phyloP scores from a whole-genome alignment of 2,113 vertebrate genomes.

The Tachysurus vachellii region DNA sequence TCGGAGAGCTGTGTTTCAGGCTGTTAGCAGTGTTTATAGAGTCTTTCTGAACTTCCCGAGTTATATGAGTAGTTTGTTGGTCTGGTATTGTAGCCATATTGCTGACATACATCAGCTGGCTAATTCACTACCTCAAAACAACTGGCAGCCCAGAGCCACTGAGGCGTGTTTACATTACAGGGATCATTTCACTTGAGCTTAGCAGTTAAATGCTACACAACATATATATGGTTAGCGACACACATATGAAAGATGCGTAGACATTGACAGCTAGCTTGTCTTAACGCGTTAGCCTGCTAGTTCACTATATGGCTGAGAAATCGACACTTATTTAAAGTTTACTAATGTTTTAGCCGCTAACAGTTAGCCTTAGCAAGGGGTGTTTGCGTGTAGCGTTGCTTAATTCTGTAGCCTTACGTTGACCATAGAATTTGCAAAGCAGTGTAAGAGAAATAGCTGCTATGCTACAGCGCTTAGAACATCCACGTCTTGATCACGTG shows the following conservation, averaged over 20 bases:
- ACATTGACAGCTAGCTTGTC: constrained; percentile 1
- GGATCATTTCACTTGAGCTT: neutral
- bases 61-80: neutral
- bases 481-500: constrained; percentile 65
- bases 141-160: neutral
- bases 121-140: neutral
- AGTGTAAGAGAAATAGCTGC: neutral
- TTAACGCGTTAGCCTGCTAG: neutral
- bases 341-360: neutral
- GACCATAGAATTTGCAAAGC: neutral
- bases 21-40: neutral
- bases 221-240: too few species aligned
- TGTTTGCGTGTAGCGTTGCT: neutral
- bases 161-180: neutral
- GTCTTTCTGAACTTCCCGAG: neutral
- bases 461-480: constrained; percentile 12
- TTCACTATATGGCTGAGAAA: neutral
- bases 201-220: neutral
- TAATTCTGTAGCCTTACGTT: neutral
- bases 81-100: neutral
- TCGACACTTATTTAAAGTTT: neutral
- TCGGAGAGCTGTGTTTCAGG: neutral
- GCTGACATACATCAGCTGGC: neutral
- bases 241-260: neutral
- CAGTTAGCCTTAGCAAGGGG: neutral